Conservation (phyloP, 2,797 vertebrate species). For the Allobates femoralis region DNA sequence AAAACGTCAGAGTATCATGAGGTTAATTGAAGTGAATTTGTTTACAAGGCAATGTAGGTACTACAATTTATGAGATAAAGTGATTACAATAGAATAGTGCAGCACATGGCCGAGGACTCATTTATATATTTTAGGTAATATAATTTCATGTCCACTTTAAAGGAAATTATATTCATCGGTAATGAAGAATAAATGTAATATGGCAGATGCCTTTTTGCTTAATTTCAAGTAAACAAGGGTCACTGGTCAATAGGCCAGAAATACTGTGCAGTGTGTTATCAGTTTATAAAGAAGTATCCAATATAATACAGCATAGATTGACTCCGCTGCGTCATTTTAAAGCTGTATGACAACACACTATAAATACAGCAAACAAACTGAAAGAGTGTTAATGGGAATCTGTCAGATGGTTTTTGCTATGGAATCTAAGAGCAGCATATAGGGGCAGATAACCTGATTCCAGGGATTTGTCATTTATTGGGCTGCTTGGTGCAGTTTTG, state of each 20-base stretch:
- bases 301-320: not conserved
- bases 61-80: not conserved
- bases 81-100: not conserved
- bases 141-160: slow-evolving; percentile 51
- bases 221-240: not conserved
- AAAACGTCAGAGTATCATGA: not conserved
- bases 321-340: not conserved
- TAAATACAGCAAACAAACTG: no score
- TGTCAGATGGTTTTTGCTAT: no score
- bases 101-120: not conserved
- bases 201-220: not conserved
- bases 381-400: no score
- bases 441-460: no score
- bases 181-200: slow-evolving; percentile 65
- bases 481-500: no score
- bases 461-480: no score
- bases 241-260: not conserved
- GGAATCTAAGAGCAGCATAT: no score
- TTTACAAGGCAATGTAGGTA: not conserved
- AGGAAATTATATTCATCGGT: slow-evolving; percentile 58
- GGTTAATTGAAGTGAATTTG: not conserved
- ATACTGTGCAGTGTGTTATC: no score
- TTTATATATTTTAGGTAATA: slow-evolving; percentile 50
- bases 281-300: not conserved
- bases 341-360: no score